A percentile compares a stretch with the other conserved stretches of the same genome.
Conservation (phyloP, 2,888 invertebrate genomes). For the Cheiracanthium punctorium region DNA sequence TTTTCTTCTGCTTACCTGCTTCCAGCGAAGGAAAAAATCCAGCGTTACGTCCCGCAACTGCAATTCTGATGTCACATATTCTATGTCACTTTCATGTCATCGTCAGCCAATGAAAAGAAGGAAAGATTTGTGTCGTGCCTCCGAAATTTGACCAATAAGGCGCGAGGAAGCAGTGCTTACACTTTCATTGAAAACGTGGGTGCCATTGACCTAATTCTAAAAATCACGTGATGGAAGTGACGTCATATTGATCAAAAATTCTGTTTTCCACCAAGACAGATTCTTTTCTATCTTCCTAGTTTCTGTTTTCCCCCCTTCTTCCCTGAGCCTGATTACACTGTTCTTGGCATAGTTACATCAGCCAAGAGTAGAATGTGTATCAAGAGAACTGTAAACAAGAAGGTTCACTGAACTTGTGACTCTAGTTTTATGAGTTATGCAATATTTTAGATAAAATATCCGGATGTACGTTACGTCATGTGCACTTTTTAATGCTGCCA, state of each 20-base stretch:
- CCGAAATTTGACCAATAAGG: background rate
- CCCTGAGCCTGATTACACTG: background rate
- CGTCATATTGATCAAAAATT: background rate
- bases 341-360: background rate
- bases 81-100: background rate
- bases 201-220: background rate
- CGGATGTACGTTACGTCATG: no score
- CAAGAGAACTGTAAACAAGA: no score
- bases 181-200: conserved; percentile 2
- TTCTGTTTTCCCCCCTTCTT: background rate
- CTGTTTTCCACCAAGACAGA: background rate
- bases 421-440: no score
- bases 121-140: background rate
- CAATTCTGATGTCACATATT: background rate
- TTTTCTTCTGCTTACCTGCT: background rate
- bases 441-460: no score
- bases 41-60: background rate
- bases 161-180: background rate
- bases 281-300: no score
- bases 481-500: no score
- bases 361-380: no score
- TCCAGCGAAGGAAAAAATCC: background rate
- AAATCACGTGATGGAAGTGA: background rate
- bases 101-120: background rate
- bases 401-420: no score